Percentiles rank a stretch among this genome's conserved stretches.
Evolutionary conservation across 2,888 invertebrate genomes (phyloP).

Genomic region (Anaspis maculata): DNA sequence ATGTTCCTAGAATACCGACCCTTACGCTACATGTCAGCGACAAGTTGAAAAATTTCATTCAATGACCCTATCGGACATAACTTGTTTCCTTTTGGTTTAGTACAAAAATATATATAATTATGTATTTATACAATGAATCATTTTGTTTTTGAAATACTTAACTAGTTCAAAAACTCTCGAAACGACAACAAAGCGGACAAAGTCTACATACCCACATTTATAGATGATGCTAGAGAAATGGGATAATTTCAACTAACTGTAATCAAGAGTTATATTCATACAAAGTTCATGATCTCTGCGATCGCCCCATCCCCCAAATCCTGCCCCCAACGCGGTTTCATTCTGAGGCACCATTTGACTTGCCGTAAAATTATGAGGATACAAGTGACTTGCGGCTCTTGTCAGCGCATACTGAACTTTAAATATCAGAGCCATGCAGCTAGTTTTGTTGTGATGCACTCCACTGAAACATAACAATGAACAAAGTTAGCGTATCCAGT

Average conservation of each 20-base stretch:
- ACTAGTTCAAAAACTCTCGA: no score
- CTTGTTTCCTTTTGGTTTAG: no score
- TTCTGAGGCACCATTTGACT: slow-evolving; percentile 60
- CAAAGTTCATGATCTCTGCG: slow-evolving; percentile 75
- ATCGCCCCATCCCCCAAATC: slow-evolving; percentile 99
- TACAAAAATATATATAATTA: no score
- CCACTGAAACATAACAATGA: slow-evolving; percentile 57
- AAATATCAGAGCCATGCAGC: slow-evolving; percentile 80
- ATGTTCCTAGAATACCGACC: no score
- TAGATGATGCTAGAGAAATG: no score
- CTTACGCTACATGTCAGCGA: no score
- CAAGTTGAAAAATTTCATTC: no score
- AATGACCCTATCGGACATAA: no score
- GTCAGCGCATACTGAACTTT: slow-evolving; percentile 74
- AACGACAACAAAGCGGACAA: no score
- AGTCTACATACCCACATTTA: no score
- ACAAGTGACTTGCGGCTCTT: slow-evolving; percentile 62
- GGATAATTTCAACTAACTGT: slow-evolving; percentile 12
- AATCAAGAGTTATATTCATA: slow-evolving; percentile 56
- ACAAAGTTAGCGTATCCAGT: not conserved
- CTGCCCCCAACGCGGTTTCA: slow-evolving; percentile 70
- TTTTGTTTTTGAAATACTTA: no score
- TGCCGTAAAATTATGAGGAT: slow-evolving; percentile 59
- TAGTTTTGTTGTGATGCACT: slow-evolving; percentile 89
- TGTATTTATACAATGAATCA: no score